Percentiles rank a stretch among this genome's conserved stretches.
phyloP scores from a whole-genome alignment of 1,140 invertebrate genomes.

The Planococcus citri region DNA sequence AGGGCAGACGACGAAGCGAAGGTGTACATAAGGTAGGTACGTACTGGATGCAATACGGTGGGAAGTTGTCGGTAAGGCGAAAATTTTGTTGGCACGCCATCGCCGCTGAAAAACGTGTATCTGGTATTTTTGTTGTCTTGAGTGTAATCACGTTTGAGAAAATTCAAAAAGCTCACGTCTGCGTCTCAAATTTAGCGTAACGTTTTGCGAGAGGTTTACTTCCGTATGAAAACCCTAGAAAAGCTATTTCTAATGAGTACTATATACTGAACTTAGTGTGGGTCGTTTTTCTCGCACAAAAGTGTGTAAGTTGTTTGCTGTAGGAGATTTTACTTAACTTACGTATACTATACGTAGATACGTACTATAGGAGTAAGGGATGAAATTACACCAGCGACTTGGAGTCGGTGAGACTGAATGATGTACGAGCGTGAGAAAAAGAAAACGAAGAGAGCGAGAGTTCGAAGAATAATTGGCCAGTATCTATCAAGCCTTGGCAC shows the following conservation, averaged over 20 bases:
- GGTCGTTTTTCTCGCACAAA: not conserved
- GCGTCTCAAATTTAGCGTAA: not conserved
- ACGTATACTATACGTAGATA: too few relatives aligned
- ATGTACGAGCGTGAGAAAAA: too few relatives aligned
- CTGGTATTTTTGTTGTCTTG: too few relatives aligned
- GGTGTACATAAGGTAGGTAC: too few relatives aligned
- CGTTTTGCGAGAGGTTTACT: not conserved
- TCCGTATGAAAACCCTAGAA: not conserved
- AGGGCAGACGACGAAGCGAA: too few relatives aligned
- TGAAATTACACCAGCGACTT: not conserved
- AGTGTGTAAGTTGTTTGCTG: not conserved
- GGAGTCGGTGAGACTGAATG: not conserved
- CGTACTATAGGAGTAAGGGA: too few relatives aligned
- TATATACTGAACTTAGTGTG: not conserved
- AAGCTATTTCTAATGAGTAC: not conserved
- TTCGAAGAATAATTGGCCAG: not conserved
- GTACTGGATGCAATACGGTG: too few relatives aligned
- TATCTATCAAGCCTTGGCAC: slow-evolving; percentile 6
- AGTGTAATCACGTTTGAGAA: not conserved
- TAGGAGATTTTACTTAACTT: not conserved
- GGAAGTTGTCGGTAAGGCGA: too few relatives aligned
- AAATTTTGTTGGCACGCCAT: too few relatives aligned
- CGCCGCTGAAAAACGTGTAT: too few relatives aligned
- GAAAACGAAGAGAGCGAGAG: not conserved
- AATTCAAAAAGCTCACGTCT: not conserved